These are phyloP conservation scores for Cyclina sinensis DNA, from an alignment of 1,140 invertebrate genomes.

Conservation along the genomic window DNA sequence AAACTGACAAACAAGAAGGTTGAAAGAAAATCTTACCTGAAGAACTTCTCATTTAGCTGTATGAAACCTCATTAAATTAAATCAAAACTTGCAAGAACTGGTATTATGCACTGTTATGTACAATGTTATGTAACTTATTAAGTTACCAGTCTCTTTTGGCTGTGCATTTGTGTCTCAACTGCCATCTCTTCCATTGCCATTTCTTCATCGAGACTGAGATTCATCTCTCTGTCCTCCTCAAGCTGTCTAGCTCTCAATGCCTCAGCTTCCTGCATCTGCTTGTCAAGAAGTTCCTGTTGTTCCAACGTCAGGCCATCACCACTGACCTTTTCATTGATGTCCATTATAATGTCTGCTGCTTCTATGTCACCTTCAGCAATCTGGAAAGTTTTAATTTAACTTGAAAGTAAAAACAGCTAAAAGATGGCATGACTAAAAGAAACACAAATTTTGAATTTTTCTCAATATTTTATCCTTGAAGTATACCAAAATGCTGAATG, in stretches of 20 bases:
- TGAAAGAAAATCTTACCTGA: not conserved
- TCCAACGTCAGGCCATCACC: constrained; percentile 74
- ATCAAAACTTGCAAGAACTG: too few species aligned
- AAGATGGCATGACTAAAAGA: too few species aligned
- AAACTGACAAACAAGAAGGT: not conserved
- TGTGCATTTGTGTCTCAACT: constrained; percentile 76
- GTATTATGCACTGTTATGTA: too few species aligned
- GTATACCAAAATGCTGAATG: too few species aligned
- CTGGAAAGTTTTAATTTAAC: constrained; percentile 60
- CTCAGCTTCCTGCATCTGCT: constrained; percentile 77
- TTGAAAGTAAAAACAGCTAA: too few species aligned
- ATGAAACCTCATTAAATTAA: too few species aligned
- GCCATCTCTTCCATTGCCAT: constrained; percentile 64
- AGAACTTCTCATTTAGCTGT: not conserved
- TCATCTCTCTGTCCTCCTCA: constrained; percentile 73
- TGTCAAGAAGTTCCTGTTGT: constrained; percentile 75
- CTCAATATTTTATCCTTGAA: too few species aligned
- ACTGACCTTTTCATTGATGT: constrained; percentile 78
- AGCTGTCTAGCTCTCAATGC: constrained; percentile 75
- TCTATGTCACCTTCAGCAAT: constrained; percentile 77
- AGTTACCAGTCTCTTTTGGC: constrained; percentile 82
- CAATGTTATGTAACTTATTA: too few species aligned
- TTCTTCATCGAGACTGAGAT: constrained; percentile 74
- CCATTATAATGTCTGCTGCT: constrained; percentile 80
- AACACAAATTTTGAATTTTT: too few species aligned